A percentile compares a stretch with the other conserved stretches of the same genome.
Evolutionary conservation across 2,888 invertebrate genomes (phyloP).

Genomic region (Gisinianus flammeolus): DNA sequence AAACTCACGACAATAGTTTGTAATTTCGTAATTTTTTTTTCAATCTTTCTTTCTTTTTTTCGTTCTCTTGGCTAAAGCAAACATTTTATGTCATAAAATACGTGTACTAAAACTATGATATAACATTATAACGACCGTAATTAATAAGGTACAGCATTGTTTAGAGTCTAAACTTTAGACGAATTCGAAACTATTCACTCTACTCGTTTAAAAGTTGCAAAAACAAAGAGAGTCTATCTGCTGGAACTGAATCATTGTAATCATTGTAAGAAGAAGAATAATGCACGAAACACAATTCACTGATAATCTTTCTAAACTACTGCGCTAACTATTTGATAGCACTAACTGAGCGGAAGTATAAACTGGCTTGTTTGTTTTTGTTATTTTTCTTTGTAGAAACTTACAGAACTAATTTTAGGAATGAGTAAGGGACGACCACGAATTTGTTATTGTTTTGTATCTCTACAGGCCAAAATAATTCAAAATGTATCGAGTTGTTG

Average conservation of each 20-base stretch:
- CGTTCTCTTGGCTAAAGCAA: conserved; percentile 5
- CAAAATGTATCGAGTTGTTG: neutral
- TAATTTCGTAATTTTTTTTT: too few relatives aligned
- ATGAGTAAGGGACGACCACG: conserved; percentile 13
- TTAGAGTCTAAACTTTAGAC: neutral
- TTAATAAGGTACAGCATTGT: conserved; percentile 30
- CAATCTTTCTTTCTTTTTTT: too few relatives aligned
- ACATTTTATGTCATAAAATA: neutral
- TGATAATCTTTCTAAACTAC: neutral
- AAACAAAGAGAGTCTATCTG: too few relatives aligned
- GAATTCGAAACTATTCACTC: neutral
- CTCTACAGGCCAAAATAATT: neutral
- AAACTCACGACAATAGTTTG: conserved; percentile 34
- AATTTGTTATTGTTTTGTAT: neutral
- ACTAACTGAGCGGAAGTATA: too few relatives aligned
- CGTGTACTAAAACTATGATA: neutral
- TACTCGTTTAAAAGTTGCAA: neutral
- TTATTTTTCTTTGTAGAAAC: neutral
- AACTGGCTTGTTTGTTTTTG: too few relatives aligned
- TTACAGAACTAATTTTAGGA: conserved; percentile 3
- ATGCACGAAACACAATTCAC: too few relatives aligned
- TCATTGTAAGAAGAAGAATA: too few relatives aligned
- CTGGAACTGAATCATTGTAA: too few relatives aligned
- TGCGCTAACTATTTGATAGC: too few relatives aligned
- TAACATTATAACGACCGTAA: conserved; percentile 3